phyloP scores from a whole-genome alignment of 2,797 vertebrate species.

The Crenuchus spilurus region DNA sequence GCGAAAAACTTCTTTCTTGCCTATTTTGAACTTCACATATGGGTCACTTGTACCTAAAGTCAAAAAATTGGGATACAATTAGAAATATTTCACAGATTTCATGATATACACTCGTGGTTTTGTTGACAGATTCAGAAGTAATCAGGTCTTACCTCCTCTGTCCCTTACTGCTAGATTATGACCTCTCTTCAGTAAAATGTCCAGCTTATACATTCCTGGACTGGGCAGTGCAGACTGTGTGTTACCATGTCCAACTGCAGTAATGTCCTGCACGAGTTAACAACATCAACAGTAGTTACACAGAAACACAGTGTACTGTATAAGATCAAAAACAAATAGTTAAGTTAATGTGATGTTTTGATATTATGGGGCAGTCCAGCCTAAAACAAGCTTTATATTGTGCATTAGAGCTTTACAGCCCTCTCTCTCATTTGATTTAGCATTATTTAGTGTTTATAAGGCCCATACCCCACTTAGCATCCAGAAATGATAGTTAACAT shows the following conservation, averaged over 20 bases:
- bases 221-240: slow-evolving; percentile 65
- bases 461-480: too few species aligned
- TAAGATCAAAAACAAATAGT: too few species aligned
- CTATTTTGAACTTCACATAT: slow-evolving; percentile 95
- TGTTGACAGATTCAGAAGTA: too few species aligned
- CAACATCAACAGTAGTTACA: background rate
- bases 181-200: slow-evolving; percentile 85
- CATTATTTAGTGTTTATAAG: too few species aligned
- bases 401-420: too few species aligned
- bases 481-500: too few species aligned
- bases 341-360: too few species aligned
- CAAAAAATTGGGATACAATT: background rate
- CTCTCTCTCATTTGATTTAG: too few species aligned
- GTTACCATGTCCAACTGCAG: slow-evolving; percentile 62
- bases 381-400: too few species aligned
- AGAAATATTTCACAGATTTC: background rate
- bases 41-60: slow-evolving; percentile 73
- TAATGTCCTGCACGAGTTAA: slow-evolving; percentile 69
- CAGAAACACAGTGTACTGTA: too few species aligned
- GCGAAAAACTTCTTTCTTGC: slow-evolving; percentile 93
- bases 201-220: slow-evolving; percentile 86
- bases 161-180: slow-evolving; percentile 88
- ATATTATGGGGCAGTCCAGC: too few species aligned
- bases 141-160: slow-evolving; percentile 83
- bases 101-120: background rate